A percentile compares a stretch with the other conserved stretches of the same genome.
Conservation (phyloP, 1,140 invertebrate genomes). For the Meteorus sp. region DNA sequence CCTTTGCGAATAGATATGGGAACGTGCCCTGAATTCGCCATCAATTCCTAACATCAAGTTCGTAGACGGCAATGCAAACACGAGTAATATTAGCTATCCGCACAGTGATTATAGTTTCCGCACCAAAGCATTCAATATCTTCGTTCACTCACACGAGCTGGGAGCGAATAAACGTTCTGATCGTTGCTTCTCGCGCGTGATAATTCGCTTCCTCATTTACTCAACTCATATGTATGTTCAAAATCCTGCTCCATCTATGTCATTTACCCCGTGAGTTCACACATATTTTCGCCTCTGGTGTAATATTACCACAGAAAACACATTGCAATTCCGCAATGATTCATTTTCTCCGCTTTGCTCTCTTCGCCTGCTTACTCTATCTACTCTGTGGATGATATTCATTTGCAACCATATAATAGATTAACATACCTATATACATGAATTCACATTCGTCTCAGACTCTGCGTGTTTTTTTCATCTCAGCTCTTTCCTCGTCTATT, state of each 20-base stretch:
- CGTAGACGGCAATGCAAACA: constrained; percentile 36
- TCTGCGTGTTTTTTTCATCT: too few species aligned
- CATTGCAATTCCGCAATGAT: too few species aligned
- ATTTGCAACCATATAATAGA: too few species aligned
- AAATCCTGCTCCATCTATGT: neutral
- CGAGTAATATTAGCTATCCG: constrained; percentile 39
- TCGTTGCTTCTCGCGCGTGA: constrained; percentile 24
- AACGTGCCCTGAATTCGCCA: constrained; percentile 19
- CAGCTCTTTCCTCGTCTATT: neutral
- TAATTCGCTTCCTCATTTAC: constrained; percentile 21
- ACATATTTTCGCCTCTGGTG: too few species aligned
- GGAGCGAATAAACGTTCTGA: constrained; percentile 27
- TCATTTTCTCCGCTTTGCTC: too few species aligned
- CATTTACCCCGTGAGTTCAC: neutral
- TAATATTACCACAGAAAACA: neutral
- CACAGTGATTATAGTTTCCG: constrained; percentile 43
- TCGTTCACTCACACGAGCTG: constrained; percentile 21
- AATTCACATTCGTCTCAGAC: constrained; percentile 2
- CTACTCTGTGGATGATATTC: too few species aligned
- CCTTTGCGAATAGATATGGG: neutral
- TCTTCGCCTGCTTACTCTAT: too few species aligned
- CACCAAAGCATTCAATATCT: constrained; percentile 31
- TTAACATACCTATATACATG: too few species aligned
- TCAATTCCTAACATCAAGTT: constrained; percentile 35
- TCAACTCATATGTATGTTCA: neutral